Evolutionary conservation across 2,888 invertebrate species (phyloP).

Genomic region (Agriopis marginaria): DNA sequence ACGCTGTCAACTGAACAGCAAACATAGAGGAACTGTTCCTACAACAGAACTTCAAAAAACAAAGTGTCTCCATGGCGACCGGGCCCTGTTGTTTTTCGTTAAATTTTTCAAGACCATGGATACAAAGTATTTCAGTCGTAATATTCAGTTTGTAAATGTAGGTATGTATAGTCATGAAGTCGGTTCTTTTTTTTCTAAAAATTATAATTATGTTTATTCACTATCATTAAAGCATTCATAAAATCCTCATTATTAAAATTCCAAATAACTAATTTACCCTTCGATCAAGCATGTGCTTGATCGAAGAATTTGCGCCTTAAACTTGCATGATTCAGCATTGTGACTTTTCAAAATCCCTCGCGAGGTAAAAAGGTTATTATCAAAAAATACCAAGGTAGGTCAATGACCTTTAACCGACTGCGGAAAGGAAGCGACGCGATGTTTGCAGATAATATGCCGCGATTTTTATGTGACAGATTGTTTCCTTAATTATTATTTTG

Average conservation of each 20-base stretch:
- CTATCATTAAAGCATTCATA: conserved; percentile 1
- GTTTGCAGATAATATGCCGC: not conserved
- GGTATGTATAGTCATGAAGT: too few relatives aligned
- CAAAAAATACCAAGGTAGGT: conserved; percentile 32
- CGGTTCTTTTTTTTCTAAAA: too few relatives aligned
- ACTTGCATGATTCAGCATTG: not conserved
- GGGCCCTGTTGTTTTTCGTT: too few relatives aligned
- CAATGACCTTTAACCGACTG: conserved; percentile 19
- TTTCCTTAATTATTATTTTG: not conserved
- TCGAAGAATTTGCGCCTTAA: not conserved
- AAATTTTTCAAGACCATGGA: too few relatives aligned
- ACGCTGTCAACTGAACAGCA: too few relatives aligned
- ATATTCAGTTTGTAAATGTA: too few relatives aligned
- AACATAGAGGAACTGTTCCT: too few relatives aligned
- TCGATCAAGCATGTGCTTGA: too few relatives aligned
- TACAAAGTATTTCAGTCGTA: too few relatives aligned
- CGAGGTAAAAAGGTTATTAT: not conserved
- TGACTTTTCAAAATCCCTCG: conserved; percentile 16
- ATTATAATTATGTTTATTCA: too few relatives aligned
- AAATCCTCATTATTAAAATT: not conserved
- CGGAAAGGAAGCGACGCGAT: conserved; percentile 26
- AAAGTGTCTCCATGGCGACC: too few relatives aligned
- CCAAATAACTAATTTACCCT: not conserved
- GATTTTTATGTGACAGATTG: not conserved
- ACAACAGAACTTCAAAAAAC: too few relatives aligned